Evolutionary conservation across 2,113 vertebrate genomes (phyloP), one percentile per base, ranked within the genome.

Genomic region (Gopherus flavomarginatus): DNA sequence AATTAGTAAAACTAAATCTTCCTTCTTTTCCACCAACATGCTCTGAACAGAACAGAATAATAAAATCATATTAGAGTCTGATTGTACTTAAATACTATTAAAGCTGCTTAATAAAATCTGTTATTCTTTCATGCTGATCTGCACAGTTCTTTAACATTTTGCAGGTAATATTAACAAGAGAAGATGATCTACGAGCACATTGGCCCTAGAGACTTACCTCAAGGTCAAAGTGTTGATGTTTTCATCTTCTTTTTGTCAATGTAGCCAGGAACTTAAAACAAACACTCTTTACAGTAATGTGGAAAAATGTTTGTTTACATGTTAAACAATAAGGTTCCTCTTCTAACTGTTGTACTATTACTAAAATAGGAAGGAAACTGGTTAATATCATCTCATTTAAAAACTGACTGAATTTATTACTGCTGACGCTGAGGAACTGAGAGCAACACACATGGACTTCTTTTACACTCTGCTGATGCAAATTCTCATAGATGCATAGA

Each of bases 351-450:
- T 38, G 90, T 92, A 47, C 65, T 53, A 84, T 49, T 80, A 65
- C 85, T 87, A 87, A 80, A 93, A 93, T 83, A 93, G 72, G 81
- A 96, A 97, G 62, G 49, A 80, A 80, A 86, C 29, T 77, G 75
- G 72, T 81, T 88, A 86, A 47, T 93, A 57, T 77, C 53, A 84
- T 78, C 47, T 50, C 87, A 85, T 77, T 85, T 86, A 93, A 93
- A 53, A 83, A 81, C 56, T 82, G 52, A 35, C n/a, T 57, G 26
- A 88, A 90, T 88, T 79, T 81, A 81, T 88, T 92, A 90, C 92
- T 94, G 42, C 54, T 81, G 29, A 52, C 19, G 49, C 56, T 14
- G 11, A 4, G 21, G 16, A 29, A 8, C 26, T 31, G 49, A 80
- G 47, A 26, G 85, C 38, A 78, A 52, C 35, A 8, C 35, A 16